Percentiles rank a stretch among this genome's conserved stretches.
These are phyloP conservation scores for Tryphoninae sp. DNA, from an alignment of 2,888 invertebrate genomes.

Conservation along the genomic window DNA sequence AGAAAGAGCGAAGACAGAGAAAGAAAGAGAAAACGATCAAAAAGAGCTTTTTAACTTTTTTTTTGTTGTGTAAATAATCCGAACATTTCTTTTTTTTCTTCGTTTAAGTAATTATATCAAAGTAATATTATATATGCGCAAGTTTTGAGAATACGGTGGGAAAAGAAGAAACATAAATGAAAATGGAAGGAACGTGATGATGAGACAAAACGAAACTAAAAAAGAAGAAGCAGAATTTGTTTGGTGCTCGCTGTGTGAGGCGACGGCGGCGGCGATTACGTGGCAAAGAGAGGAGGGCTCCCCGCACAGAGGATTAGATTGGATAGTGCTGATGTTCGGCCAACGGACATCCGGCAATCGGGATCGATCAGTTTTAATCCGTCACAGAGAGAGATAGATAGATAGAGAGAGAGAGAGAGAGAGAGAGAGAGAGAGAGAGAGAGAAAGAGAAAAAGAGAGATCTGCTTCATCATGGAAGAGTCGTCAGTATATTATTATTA, in stretches of 20 bases:
- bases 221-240: conserved; percentile 34
- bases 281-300: conserved; percentile 21
- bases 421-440: conserved; percentile 20
- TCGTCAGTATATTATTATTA: conserved; percentile 53
- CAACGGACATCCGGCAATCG: conserved; percentile 57
- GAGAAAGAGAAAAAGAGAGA: conserved; percentile 20
- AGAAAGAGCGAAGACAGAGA: conserved; percentile 31
- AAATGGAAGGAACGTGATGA: neutral
- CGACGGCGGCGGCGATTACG: conserved; percentile 54
- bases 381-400: conserved; percentile 35
- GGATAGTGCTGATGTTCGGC: conserved; percentile 48
- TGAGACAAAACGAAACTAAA: neutral
- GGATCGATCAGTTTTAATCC: conserved; percentile 56
- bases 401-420: conserved; percentile 44
- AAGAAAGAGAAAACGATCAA: conserved; percentile 41
- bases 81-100: conserved; percentile 62
- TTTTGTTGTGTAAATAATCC: conserved; percentile 79
- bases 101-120: conserved; percentile 68
- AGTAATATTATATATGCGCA: conserved; percentile 30
- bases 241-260: conserved; percentile 68
- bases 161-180: neutral
- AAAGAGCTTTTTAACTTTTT: conserved; percentile 53
- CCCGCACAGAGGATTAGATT: conserved; percentile 21
- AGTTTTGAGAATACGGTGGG: conserved; percentile 13
- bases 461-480: conserved; percentile 44